Evolutionary conservation across 2,888 invertebrate genomes (phyloP).

Genomic region (Tetragnatha montana): DNA sequence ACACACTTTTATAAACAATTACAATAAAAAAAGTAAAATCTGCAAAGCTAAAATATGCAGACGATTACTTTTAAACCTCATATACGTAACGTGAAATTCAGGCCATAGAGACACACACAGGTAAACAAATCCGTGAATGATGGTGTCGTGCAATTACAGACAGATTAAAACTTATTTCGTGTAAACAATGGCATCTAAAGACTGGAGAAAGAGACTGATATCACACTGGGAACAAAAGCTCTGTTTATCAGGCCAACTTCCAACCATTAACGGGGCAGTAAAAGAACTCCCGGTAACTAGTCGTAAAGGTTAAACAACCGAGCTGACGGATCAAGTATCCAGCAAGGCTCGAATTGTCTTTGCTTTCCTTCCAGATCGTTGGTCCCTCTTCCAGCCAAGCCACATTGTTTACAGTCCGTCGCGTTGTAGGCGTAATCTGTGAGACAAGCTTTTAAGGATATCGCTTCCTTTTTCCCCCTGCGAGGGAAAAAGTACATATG

Average conservation of each 20-base stretch:
- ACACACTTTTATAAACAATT: too few species aligned
- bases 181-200: background rate
- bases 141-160: background rate
- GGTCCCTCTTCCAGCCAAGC: conserved; percentile 25
- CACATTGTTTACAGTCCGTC: conserved; percentile 55
- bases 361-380: conserved; percentile 36
- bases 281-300: background rate
- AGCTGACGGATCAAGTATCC: background rate
- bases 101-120: too few species aligned
- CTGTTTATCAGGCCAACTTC: conserved; percentile 17
- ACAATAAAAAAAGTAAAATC: too few species aligned
- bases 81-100: too few species aligned
- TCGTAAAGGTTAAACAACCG: conserved; percentile 46
- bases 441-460: conserved; percentile 56
- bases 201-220: background rate
- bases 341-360: conserved; percentile 24
- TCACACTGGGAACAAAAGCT: background rate
- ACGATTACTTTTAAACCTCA: too few species aligned
- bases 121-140: too few species aligned
- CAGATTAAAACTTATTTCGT: background rate
- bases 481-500: conserved; percentile 25
- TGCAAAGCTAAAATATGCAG: too few species aligned
- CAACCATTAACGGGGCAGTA: conserved; percentile 9
- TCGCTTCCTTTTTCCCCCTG: background rate
- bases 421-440: conserved; percentile 48